These are phyloP conservation scores for Chrysolina haemoptera DNA, from an alignment of 2,888 invertebrate species.

Conservation along the genomic window DNA sequence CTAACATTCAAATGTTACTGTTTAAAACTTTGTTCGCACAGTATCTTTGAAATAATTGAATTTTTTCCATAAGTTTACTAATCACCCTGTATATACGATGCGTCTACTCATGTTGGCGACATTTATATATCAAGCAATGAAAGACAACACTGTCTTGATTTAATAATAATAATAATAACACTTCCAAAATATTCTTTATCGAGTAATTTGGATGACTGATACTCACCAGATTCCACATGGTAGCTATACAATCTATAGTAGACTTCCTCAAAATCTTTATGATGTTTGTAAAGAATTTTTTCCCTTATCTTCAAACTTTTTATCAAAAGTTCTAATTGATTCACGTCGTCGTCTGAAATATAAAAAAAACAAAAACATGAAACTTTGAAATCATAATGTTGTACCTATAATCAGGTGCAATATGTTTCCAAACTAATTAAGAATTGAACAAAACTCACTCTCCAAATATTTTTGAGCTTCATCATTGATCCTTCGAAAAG, in stretches of 20 bases:
- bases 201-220: neutral
- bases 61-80: no score
- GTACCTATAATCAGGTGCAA: neutral
- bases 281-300: conserved; percentile 71
- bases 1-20: no score
- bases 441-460: conserved; percentile 51
- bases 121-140: neutral
- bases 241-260: conserved; percentile 71
- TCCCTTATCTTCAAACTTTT: conserved; percentile 69
- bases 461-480: conserved; percentile 64
- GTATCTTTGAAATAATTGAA: no score
- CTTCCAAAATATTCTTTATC: no score
- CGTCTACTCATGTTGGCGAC: no score
- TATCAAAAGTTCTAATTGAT: conserved; percentile 66
- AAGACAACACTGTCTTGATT: neutral
- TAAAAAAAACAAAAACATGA: neutral
- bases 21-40: no score
- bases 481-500: conserved; percentile 59
- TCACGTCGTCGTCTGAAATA: conserved; percentile 55
- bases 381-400: neutral
- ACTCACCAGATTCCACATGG: conserved; percentile 71
- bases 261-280: conserved; percentile 69
- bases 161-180: no score
- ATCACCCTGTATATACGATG: no score
- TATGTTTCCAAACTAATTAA: neutral